phyloP scores from a whole-genome alignment of 2,113 vertebrate genomes.

The Hippocampus zosterae region DNA sequence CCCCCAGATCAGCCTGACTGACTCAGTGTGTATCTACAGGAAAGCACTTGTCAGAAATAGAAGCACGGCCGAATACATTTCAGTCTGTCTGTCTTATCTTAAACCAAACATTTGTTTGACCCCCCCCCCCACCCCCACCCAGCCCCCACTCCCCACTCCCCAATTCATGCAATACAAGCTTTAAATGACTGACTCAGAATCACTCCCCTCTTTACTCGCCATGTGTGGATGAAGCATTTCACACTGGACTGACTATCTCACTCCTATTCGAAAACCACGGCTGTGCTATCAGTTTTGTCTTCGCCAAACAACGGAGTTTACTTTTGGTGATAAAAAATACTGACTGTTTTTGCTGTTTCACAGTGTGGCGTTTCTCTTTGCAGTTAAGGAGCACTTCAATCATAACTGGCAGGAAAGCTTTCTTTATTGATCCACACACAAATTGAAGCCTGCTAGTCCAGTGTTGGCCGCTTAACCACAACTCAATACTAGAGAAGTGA shows the following conservation, averaged over 20 bases:
- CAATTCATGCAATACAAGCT: background rate
- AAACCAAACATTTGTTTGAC: background rate
- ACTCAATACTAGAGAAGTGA: constrained; percentile 49
- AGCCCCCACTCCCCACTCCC: too few species aligned
- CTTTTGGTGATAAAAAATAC: background rate
- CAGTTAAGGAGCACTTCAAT: constrained; percentile 44
- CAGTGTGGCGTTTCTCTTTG: constrained; percentile 14
- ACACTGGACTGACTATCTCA: background rate
- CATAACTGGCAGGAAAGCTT: constrained; percentile 39
- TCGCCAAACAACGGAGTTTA: background rate
- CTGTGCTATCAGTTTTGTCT: background rate
- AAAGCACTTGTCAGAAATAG: background rate
- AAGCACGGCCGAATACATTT: background rate
- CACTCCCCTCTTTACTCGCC: background rate
- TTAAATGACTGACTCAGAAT: background rate
- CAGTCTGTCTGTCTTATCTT: background rate
- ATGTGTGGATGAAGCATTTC: background rate
- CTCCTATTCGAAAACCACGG: background rate
- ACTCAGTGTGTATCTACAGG: constrained; percentile 16
- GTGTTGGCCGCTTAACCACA: constrained; percentile 56
- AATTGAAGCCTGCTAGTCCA: constrained; percentile 47
- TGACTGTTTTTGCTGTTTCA: background rate
- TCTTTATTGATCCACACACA: constrained; percentile 54
- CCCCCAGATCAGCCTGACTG: constrained; percentile 46
- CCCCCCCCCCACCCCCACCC: too few species aligned